phyloP scores from a whole-genome alignment of 2,888 invertebrate species.

The Polydrusus cervinus region DNA sequence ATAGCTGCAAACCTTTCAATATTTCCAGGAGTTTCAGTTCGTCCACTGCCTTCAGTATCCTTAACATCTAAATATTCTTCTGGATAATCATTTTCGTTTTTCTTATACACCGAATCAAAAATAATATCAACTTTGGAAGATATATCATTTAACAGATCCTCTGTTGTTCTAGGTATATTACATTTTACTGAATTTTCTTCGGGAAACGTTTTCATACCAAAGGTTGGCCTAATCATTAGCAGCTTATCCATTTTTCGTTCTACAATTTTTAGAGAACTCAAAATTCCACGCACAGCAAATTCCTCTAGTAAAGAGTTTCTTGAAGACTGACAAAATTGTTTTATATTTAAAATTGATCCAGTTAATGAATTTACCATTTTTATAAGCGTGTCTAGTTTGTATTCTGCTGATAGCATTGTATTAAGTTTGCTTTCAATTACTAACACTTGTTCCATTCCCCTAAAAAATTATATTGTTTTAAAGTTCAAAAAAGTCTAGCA shows the following conservation, averaged over 20 bases:
- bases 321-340: conserved; percentile 38
- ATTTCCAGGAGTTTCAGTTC: conserved; percentile 42
- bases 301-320: conserved; percentile 66
- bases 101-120: conserved; percentile 66
- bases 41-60: conserved; percentile 58
- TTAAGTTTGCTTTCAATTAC: conserved; percentile 66
- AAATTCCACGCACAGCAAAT: conserved; percentile 69
- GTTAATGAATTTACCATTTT: conserved; percentile 59
- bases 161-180: conserved; percentile 64
- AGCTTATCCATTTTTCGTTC: conserved; percentile 68
- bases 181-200: conserved; percentile 64
- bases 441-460: conserved; percentile 69
- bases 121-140: conserved; percentile 70
- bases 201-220: conserved; percentile 54
- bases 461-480: conserved; percentile 55
- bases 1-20: conserved; percentile 17
- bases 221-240: conserved; percentile 56
- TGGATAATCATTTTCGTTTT: conserved; percentile 60
- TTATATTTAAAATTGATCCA: conserved; percentile 49
- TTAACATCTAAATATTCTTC: conserved; percentile 58
- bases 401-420: conserved; percentile 65
- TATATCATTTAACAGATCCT: conserved; percentile 68
- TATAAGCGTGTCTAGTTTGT: conserved; percentile 62
- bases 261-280: conserved; percentile 68
- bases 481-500: too few species aligned